Base-by-base conservation (phyloP, 1,140 invertebrate genomes). In the Probaryconus sp. region DNA sequence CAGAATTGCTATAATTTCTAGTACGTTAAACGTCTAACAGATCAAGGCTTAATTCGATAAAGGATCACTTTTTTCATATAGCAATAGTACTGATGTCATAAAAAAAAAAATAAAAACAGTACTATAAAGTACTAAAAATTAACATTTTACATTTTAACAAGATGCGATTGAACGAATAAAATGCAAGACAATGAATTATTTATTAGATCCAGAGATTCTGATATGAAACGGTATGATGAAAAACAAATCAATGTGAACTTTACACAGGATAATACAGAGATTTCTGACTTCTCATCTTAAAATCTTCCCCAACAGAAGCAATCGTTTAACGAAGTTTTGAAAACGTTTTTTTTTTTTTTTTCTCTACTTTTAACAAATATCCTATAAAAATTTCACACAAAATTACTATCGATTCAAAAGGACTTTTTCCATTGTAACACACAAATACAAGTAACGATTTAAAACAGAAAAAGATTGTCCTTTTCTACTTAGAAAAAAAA, bases 171-270 rank as follows among this genome's bases (percentile, higher is more conserved):
- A 45, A 43, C 35, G 45, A 60, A 51, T 68, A 33, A 51, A 68
- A 68, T 60, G 17, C 63, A 51, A 30, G 37, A 51, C 53, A 51
- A 68, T 68, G 64, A 68, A 68, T 68, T 68, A 68, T 68, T 68
- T 68, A 68, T 68, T 21, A 53, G 50, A 65, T 64, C 16, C 21
- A 5, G 30, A 11, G 31, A 45, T 58, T 48, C 45, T 40, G 43
- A 60, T 60, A 47, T 20, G 31, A 9, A 14, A 31, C n/a, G 9
- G 17, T 11, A 9, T 9, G 21, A 3, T 31, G 10, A 40, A 63
- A 63, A 63, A 42, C 24, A 48, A 61, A 61, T 18, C 13, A 38
- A 38, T 31, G 10, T 40, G 31, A 26, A 37, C n/a, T 38, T 17
- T n/a, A n/a, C n/a, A n/a, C n/a, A n/a, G 30, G n/a, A 17, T 33